A percentile compares a stretch with the other conserved stretches of the same genome.
Conservation (phyloP, 2,113 vertebrate species). For the Cynoglossus semilaevis region DNA sequence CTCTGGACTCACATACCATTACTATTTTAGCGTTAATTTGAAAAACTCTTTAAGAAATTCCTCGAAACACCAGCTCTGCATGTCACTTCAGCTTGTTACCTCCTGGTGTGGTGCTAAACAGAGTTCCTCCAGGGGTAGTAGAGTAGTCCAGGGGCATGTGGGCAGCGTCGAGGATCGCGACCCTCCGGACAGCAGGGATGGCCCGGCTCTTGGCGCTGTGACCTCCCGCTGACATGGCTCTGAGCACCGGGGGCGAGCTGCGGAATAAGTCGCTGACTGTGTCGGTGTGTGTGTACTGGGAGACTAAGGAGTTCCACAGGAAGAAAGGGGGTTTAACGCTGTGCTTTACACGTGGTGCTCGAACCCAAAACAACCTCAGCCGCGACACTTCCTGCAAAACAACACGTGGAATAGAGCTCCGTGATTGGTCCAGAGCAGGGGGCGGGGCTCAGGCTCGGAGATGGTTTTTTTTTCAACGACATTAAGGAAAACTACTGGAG, state of each 20-base stretch:
- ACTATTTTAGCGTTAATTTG: too few species aligned
- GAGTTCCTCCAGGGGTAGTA: conserved; percentile 87
- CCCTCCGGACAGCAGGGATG: conserved; percentile 81
- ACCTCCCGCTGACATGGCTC: conserved; percentile 79
- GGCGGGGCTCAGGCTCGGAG: conserved; percentile 43
- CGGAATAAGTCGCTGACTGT: rapidly evolving
- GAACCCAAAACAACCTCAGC: conserved; percentile 42
- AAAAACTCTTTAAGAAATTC: too few species aligned
- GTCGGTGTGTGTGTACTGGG: background rate
- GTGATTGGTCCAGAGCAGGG: conserved; percentile 57
- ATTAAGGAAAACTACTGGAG: background rate
- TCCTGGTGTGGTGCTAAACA: conserved; percentile 92
- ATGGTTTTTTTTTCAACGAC: conserved; percentile 38
- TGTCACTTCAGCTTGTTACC: conserved; percentile 61
- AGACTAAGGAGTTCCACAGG: background rate
- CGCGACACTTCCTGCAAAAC: conserved; percentile 27
- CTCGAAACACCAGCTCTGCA: too few species aligned
- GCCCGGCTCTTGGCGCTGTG: conserved; percentile 79
- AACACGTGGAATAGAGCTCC: conserved; percentile 22
- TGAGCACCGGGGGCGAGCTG: background rate
- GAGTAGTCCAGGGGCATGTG: conserved; percentile 87
- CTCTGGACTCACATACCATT: too few species aligned
- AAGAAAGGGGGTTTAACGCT: background rate
- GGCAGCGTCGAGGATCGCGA: conserved; percentile 80
- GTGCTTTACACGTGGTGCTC: conserved; percentile 44